These are phyloP conservation scores for Notothenia rossii DNA, from an alignment of 2,113 vertebrate species.

Conservation along the genomic window DNA sequence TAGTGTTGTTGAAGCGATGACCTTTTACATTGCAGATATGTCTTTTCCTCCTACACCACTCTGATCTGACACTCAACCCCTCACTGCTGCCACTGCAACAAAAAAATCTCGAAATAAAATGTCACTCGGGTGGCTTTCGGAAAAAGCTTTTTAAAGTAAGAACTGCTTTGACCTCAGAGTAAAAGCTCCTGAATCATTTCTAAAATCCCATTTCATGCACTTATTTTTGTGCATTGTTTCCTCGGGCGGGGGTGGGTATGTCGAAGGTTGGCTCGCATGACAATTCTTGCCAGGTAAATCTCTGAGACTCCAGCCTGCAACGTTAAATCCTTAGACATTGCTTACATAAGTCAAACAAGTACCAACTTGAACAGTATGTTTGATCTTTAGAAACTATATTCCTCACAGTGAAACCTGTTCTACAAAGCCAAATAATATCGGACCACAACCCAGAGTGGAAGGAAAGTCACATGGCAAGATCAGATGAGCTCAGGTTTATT, in stretches of 20 bases:
- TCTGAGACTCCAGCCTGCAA: not conserved
- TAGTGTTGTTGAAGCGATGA: constrained; percentile 56
- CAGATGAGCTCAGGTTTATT: too few species aligned
- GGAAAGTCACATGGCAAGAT: not conserved
- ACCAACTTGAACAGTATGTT: not conserved
- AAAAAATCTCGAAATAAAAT: constrained; percentile 65
- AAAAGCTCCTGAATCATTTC: constrained; percentile 16
- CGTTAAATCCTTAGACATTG: not conserved
- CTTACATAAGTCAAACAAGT: not conserved
- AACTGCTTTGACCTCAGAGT: constrained; percentile 25
- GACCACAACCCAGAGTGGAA: not conserved
- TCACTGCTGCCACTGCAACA: constrained; percentile 30
- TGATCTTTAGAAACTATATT: too few species aligned
- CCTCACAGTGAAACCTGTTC: not conserved
- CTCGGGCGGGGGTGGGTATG: not conserved
- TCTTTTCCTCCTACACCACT: constrained; percentile 34
- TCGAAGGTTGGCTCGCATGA: not conserved
- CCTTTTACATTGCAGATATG: constrained; percentile 67
- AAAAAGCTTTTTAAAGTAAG: constrained; percentile 37
- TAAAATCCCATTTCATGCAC: constrained; percentile 15
- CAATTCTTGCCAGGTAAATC: not conserved
- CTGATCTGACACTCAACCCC: constrained; percentile 52
- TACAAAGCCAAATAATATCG: not conserved
- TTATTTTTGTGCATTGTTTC: constrained; percentile 18
- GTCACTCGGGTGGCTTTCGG: constrained; percentile 48